Evolutionary conservation across 2,113 vertebrate genomes (phyloP), one percentile per base, ranked within the genome.

Genomic region (Scytalopus superciliaris): DNA sequence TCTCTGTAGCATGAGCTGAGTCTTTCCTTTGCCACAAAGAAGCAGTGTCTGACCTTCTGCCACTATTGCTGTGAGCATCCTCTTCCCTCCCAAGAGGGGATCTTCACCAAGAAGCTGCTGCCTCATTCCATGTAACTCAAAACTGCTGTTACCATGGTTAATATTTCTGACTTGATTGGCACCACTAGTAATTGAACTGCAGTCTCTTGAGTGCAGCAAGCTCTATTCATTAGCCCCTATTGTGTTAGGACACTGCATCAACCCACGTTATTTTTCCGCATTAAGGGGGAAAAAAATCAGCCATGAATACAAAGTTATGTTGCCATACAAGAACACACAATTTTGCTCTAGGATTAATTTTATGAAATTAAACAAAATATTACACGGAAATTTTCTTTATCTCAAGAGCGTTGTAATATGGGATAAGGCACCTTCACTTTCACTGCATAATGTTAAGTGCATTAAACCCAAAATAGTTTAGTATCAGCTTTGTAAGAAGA

Each of bases 91-190:
- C 57, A 89, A 87, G 91, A 91, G 60, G n/a, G 3, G 0, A 77
- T 27, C 19, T 40, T 93, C 57, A 60, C 64, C 88, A 93, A 83
- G 84, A 91, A 97, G 84, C 70, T 66, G 92, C 49, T 7, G 88
- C 87, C 68, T 90, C 45, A 28, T 72, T 87, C 33, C 17, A 56
- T 9, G 8, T 64, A 96, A 92, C 84, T 85, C 75, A 91, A 85
- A 93, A 84, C 73, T 89, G 95, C n/a, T 45, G 94, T 97, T 96
- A 89, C 96, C 90, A 94, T 94, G 94, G 95, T 90, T 97, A 90
- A 97, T 93, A 95, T 97, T 97, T 94, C 93, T 90, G 89, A 88
- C 84, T 93, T 96, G 96, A 97, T 91, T 97, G 97, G 93, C 96
- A 97, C 90, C 87, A 89, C 55, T 76, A 84, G 88, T 95, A 95